Conservation (phyloP, 2,797 vertebrate genomes). For the Sebastes trivittatus region DNA sequence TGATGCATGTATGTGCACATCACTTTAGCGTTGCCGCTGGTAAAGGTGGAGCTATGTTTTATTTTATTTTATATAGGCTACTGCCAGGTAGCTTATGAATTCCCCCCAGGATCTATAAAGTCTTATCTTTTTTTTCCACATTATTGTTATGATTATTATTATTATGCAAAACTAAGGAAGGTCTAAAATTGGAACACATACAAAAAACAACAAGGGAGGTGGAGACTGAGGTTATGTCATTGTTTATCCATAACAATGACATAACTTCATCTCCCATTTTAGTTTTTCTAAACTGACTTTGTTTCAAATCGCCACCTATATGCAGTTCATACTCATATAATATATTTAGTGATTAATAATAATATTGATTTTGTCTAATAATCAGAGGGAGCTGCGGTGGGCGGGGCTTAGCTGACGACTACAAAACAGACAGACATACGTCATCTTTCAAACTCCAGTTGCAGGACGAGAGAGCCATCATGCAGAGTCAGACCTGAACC, state of each 20-base stretch:
- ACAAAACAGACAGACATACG: slow-evolving; percentile 50
- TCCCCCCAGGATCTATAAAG: too few relatives aligned
- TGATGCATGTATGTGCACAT: too few relatives aligned
- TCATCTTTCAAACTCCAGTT: slow-evolving; percentile 62
- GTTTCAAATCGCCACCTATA: too few relatives aligned
- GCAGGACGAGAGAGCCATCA: slow-evolving; percentile 37
- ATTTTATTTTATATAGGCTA: fast-evolving
- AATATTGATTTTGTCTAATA: not conserved
- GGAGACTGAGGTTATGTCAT: not conserved
- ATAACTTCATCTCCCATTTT: not conserved
- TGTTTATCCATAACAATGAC: not conserved
- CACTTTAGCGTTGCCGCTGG: too few relatives aligned
- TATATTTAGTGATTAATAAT: not conserved
- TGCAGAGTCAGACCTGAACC: slow-evolving; percentile 60
- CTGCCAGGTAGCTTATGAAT: too few relatives aligned
- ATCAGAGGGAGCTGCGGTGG: not conserved
- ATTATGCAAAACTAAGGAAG: not conserved
- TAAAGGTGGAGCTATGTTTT: too few relatives aligned
- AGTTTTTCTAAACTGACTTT: not conserved
- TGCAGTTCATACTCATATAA: too few relatives aligned
- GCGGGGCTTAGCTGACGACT: slow-evolving; percentile 51
- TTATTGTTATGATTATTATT: not conserved
- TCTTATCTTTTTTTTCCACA: too few relatives aligned
- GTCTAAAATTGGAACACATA: not conserved
- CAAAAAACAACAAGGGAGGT: not conserved